Evolutionary conservation across 2,888 invertebrate genomes (phyloP).

Genomic region (Apamea anceps): DNA sequence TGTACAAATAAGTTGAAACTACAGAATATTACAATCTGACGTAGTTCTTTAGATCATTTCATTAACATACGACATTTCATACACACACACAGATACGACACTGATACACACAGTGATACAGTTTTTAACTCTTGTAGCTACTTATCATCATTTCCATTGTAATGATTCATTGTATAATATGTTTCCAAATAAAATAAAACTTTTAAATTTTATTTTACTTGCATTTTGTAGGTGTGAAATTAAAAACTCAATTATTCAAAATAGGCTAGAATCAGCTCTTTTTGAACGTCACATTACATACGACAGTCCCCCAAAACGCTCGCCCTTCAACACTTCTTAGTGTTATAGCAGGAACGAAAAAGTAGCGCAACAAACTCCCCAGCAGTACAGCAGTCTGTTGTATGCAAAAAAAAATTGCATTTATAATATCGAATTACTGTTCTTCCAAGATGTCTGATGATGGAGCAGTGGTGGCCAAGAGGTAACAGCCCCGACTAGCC

Average conservation of each 20-base stretch:
- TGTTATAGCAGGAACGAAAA: not conserved
- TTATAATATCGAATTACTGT: not conserved
- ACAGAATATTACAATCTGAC: not conserved
- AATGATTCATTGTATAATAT: no score
- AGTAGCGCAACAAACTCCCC: not conserved
- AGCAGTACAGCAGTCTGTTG: not conserved
- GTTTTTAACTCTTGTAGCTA: no score
- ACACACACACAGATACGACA: not conserved
- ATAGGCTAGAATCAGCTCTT: not conserved
- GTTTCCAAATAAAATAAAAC: no score
- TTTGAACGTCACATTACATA: not conserved
- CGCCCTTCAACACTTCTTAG: no score
- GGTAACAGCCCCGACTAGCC: no score
- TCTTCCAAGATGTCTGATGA: not conserved
- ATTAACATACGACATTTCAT: constrained; percentile 1
- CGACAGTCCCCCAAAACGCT: not conserved
- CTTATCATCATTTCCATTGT: no score
- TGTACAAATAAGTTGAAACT: constrained; percentile 5
- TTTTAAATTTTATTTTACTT: not conserved
- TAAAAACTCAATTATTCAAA: not conserved
- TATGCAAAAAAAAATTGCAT: not conserved
- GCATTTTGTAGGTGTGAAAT: not conserved
- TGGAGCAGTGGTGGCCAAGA: no score
- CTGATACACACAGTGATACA: no score
- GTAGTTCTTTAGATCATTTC: constrained; percentile 5